These are phyloP conservation scores for Perizoma affinitatum DNA, from an alignment of 2,888 invertebrate species.

Conservation along the genomic window DNA sequence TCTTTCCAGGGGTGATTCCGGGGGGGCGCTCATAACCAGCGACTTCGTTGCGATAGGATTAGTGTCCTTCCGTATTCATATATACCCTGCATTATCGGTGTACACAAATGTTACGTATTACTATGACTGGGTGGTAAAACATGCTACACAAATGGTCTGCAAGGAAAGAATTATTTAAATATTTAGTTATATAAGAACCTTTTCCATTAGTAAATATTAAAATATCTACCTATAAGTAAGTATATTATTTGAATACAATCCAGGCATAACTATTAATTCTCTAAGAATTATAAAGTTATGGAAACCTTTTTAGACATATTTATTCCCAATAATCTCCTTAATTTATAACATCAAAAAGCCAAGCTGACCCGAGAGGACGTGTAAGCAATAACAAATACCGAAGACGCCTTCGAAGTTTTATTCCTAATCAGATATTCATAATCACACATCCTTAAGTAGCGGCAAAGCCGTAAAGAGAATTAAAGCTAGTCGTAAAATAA, in stretches of 20 bases:
- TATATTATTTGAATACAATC: no score
- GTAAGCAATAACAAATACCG: constrained; percentile 8
- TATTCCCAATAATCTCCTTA: no score
- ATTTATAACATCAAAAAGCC: no score
- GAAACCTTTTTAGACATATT: no score
- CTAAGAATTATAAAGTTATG: no score
- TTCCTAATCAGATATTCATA: constrained; percentile 2
- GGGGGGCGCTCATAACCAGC: constrained; percentile 50
- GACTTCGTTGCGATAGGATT: constrained; percentile 49
- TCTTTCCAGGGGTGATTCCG: constrained; percentile 60
- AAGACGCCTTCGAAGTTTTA: constrained; percentile 1
- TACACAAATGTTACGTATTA: constrained; percentile 59
- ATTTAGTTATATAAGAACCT: no score
- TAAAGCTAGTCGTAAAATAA: constrained; percentile 10
- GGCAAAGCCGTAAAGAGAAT: constrained; percentile 15
- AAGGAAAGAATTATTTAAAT: neutral
- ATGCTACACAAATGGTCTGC: constrained; percentile 31
- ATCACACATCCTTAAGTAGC: constrained; percentile 1
- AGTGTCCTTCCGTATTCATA: constrained; percentile 49
- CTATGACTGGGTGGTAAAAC: constrained; percentile 45
- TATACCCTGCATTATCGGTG: constrained; percentile 45
- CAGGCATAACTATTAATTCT: no score
- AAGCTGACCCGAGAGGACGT: no score
- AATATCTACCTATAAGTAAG: no score
- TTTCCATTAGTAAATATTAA: no score